Base-by-base conservation (phyloP, 2,888 invertebrate species). In the Strigamia maritima region DNA sequence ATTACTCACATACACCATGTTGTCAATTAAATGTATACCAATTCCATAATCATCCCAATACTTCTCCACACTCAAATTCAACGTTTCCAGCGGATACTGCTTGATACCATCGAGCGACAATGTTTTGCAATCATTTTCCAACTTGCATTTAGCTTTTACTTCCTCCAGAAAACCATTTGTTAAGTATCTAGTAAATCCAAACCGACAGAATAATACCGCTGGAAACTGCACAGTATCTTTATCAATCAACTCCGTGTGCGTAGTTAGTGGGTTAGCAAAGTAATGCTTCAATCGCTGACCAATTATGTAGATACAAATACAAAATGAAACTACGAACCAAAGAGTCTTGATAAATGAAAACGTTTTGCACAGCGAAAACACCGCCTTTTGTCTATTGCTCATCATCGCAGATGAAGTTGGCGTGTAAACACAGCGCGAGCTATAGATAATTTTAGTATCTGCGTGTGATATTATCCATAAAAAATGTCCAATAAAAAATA, bases 1-100 rank as follows among this genome's bases (percentile, higher is more conserved):
- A 28, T 26, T 70, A 70, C 70, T 70, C 28, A 70, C 70, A 26
- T 70, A 70, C 26, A 70, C 70, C 26, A 26, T n/a, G n/a, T 70
- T 70, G 26, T 70, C 28, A 70, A 70, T 10, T 26, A 70, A 70
- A 26, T 26, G 24, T 26, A 7, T 16, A n/a, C 16, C 28, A 70
- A 70, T 70, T 70, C 70, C 70, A 28, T 70, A 70, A 26, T 70
- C 70, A 28, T 70, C 70, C 70, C 70, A 70, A 28, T 16, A 70
- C 16, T 70, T 26, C 14, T 26, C 70, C 70, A 70, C 14, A 26
- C 26, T 26, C 12, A 26, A 26, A 26, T 26, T 26, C 10, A 70
- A 26, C 14, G 26, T 70, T 28, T 70, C 12, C 26, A 28, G 28
- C 24, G 24, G 24, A 70, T 26, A 70, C 2, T 70, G 70, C 28